A percentile compares a stretch with the other conserved stretches of the same genome.
These are phyloP conservation scores for Acanthoscelides obtectus DNA, from an alignment of 2,888 invertebrate species.

Conservation along the genomic window DNA sequence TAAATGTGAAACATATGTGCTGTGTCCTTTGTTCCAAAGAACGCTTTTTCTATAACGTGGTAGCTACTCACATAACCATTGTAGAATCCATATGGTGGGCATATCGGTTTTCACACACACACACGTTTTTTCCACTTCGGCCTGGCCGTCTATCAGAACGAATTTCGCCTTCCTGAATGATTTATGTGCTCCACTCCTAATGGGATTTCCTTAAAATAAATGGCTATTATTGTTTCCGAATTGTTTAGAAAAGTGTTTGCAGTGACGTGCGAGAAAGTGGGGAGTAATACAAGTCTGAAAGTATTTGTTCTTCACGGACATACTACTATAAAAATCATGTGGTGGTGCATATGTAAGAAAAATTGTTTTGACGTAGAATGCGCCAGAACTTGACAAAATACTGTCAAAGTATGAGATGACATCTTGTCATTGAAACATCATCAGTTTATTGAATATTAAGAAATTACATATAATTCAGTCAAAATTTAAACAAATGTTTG, in stretches of 20 bases:
- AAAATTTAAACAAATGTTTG: no score
- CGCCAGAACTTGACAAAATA: no score
- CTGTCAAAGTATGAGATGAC: no score
- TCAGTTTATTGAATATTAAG: no score
- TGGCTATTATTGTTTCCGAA: background rate
- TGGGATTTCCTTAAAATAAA: background rate
- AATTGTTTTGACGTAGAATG: no score
- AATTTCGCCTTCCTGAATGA: conserved; percentile 19
- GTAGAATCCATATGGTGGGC: conserved; percentile 33
- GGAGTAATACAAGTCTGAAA: background rate
- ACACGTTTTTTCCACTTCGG: conserved; percentile 14
- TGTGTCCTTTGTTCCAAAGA: conserved; percentile 33
- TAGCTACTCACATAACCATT: conserved; percentile 38
- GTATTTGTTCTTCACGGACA: no score
- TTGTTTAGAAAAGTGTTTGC: background rate
- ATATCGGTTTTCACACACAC: conserved; percentile 30
- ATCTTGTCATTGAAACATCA: no score
- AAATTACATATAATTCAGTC: no score
- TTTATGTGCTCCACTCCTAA: conserved; percentile 8
- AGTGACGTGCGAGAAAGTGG: background rate
- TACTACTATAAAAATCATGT: no score
- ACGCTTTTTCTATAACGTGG: conserved; percentile 30
- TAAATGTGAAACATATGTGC: conserved; percentile 36
- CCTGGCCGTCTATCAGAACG: conserved; percentile 6
- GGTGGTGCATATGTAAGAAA: no score